Conservation (phyloP, 2,797 vertebrate species). For the Trichosurus vulpecula region DNA sequence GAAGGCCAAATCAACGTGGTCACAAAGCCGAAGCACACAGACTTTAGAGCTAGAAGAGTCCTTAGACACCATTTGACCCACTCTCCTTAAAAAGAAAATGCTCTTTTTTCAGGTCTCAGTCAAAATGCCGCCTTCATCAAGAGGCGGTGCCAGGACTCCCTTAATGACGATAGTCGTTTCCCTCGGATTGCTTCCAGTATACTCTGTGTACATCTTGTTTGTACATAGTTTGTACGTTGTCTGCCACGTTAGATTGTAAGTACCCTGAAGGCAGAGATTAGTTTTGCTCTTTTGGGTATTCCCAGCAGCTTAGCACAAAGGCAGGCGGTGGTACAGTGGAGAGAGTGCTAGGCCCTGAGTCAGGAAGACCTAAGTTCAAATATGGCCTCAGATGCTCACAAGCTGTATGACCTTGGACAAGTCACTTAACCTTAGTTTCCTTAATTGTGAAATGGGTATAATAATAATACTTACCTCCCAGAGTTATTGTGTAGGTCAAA, state of each 20-base stretch:
- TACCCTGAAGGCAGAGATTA: neutral
- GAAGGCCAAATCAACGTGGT: neutral
- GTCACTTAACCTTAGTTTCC: neutral
- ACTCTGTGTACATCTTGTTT: neutral
- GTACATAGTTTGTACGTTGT: neutral
- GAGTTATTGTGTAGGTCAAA: neutral
- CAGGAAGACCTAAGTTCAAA: neutral
- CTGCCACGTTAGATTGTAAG: neutral
- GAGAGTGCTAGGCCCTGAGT: neutral
- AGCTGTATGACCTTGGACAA: neutral
- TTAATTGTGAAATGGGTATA: neutral
- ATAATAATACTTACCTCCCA: neutral
- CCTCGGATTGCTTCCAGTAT: neutral
- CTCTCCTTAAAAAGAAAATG: neutral
- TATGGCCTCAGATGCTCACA: neutral
- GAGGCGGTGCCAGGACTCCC: neutral
- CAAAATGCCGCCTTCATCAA: neutral
- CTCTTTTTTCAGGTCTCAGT: neutral
- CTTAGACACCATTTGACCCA: neutral
- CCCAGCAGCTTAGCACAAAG: neutral
- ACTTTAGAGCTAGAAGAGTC: neutral
- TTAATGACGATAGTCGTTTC: neutral
- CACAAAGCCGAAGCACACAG: neutral
- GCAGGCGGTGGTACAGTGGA: neutral
- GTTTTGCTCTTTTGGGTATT: neutral